Conservation (phyloP, 37 sponge, comb jelly and placozoan genomes). For the Corticium candelabrum region DNA sequence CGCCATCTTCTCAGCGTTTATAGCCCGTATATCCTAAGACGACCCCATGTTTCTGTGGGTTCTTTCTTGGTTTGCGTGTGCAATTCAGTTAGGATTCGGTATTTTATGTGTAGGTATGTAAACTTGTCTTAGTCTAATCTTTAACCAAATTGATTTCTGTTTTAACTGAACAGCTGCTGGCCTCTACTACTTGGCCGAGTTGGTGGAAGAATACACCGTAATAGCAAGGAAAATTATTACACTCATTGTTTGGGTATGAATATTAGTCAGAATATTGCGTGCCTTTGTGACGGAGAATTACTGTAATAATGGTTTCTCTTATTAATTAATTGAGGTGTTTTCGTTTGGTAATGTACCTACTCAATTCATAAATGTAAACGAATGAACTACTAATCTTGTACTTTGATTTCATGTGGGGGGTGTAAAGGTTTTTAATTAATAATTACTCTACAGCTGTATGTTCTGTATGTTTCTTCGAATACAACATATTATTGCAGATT, state of each 20-base stretch:
- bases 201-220: conserved; percentile 78
- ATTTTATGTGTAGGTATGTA: conserved; percentile 63
- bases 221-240: conserved; percentile 50
- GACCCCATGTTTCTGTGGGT: conserved; percentile 42
- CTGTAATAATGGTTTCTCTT: neutral
- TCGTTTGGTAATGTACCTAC: no score
- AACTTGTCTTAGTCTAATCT: neutral
- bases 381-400: no score
- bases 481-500: no score
- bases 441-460: no score
- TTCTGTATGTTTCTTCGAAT: no score
- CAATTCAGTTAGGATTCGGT: conserved; percentile 30
- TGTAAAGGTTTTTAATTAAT: no score
- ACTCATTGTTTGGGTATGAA: conserved; percentile 46
- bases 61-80: conserved; percentile 51
- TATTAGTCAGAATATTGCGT: neutral
- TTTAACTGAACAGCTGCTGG: conserved; percentile 82
- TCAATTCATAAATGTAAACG: no score
- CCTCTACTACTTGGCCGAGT: conserved; percentile 74
- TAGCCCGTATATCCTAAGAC: neutral
- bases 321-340: no score
- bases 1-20: no score
- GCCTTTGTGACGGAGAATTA: neutral
- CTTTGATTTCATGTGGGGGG: no score
- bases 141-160: neutral